Conservation (phyloP, 2,113 vertebrate genomes). For the Axis porcinus region DNA sequence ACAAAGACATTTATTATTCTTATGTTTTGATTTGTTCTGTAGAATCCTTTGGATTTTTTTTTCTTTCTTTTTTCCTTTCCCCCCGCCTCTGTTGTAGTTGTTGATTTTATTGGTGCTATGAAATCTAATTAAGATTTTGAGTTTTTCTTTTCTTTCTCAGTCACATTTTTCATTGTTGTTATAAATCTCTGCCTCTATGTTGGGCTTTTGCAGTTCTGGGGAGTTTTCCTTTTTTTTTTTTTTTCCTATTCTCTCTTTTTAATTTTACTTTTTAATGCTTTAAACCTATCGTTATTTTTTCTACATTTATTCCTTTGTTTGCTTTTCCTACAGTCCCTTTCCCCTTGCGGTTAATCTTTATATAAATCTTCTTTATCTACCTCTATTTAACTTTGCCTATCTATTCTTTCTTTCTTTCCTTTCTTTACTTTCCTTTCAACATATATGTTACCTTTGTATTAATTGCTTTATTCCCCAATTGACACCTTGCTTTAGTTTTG, state of each 20-base stretch:
- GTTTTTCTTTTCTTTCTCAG: not conserved
- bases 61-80: not conserved
- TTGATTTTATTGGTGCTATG: not conserved
- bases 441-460: not conserved
- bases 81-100: not conserved
- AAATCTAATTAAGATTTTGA: not conserved
- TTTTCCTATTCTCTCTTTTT: not conserved
- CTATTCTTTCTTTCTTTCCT: not conserved
- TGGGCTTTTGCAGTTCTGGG: not conserved
- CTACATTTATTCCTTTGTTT: not conserved
- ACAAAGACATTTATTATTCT: not conserved
- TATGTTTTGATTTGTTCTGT: not conserved
- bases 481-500: not conserved
- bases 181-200: not conserved
- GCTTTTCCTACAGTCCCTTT: not conserved
- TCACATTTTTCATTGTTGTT: not conserved
- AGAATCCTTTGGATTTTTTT: not conserved
- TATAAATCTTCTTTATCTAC: not conserved
- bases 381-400: not conserved
- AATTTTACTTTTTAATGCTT: not conserved
- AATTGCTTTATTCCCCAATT: not conserved
- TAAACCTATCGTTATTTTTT: not conserved
- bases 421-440: not conserved
- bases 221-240: not conserved
- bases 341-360: not conserved